phyloP scores from a whole-genome alignment of 2,113 vertebrate genomes.

The Cygnus atratus region DNA sequence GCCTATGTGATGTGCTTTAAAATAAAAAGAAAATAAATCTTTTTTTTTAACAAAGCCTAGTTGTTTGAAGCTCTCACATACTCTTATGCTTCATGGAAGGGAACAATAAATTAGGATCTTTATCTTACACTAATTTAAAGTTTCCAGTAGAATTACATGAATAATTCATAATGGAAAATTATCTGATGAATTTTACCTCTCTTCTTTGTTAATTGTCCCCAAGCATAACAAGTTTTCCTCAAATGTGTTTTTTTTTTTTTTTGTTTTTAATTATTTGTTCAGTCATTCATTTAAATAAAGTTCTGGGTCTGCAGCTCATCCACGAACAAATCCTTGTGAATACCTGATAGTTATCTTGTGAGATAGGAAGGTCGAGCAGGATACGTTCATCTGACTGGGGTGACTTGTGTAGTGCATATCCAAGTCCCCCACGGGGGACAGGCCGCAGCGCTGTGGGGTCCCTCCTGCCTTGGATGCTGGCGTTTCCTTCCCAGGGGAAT shows the following conservation, averaged over 20 bases:
- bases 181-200: neutral
- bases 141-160: neutral
- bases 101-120: neutral
- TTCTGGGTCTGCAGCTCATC: neutral
- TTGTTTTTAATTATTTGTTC: neutral
- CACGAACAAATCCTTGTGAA: neutral
- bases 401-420: neutral
- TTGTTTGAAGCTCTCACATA: neutral
- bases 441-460: rapidly evolving
- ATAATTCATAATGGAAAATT: neutral
- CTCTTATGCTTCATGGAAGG: neutral
- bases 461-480: rapidly evolving
- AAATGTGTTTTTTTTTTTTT: neutral
- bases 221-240: neutral
- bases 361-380: neutral
- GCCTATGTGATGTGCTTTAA: neutral
- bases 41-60: neutral
- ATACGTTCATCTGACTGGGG: neutral
- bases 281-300: neutral
- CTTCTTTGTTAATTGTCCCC: neutral
- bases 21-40: neutral
- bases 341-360: neutral
- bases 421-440: neutral
- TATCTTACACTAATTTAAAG: neutral
- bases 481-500: neutral